These are phyloP conservation scores for Paguma larvata DNA, from an alignment of 2,797 vertebrate species.

Conservation along the genomic window DNA sequence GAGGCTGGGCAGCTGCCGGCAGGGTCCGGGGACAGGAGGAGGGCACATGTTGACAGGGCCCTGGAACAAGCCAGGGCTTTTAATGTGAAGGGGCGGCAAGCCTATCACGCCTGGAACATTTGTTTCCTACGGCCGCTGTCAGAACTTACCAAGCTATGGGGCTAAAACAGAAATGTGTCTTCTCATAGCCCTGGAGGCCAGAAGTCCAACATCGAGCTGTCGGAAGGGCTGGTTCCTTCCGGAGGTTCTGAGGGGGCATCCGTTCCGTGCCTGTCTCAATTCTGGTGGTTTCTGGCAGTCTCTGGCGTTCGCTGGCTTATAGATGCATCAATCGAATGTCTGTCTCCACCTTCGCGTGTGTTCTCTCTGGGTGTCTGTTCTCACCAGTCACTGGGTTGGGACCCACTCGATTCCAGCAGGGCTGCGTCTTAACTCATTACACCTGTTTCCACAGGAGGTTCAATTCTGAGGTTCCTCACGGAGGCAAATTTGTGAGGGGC, in stretches of 20 bases:
- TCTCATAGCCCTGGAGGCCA: background rate
- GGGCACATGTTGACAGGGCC: background rate
- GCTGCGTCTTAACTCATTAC: background rate
- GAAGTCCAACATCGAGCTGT: background rate
- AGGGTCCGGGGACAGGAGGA: background rate
- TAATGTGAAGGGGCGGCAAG: background rate
- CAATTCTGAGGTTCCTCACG: background rate
- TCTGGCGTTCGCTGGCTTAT: background rate
- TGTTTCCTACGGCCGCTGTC: background rate
- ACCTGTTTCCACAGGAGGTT: background rate
- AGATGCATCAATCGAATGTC: background rate
- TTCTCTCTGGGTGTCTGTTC: background rate
- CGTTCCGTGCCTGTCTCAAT: accelerated
- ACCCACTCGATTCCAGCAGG: background rate
- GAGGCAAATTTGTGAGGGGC: background rate
- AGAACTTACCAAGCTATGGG: background rate
- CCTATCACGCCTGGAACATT: accelerated
- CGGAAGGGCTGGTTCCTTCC: background rate
- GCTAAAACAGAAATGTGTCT: background rate
- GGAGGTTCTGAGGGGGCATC: background rate
- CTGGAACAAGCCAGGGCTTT: background rate
- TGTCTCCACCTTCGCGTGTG: background rate
- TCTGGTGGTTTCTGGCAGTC: background rate
- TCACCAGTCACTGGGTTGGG: background rate
- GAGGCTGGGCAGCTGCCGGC: background rate